A percentile compares a stretch with the other conserved stretches of the same genome.
Evolutionary conservation across 2,888 invertebrate genomes (phyloP).

Genomic region (Pristionchus arcanus): DNA sequence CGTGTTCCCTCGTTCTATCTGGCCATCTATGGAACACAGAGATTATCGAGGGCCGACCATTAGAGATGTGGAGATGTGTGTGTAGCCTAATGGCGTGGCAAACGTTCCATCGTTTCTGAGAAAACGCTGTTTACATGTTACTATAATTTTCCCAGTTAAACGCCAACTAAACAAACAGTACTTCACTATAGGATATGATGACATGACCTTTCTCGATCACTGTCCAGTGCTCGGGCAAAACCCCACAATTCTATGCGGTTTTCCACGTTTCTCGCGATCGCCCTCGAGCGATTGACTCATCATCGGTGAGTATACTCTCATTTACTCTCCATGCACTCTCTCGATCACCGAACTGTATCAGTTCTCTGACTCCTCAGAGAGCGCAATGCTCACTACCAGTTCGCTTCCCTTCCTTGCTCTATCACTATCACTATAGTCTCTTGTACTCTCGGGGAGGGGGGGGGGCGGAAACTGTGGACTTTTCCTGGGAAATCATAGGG

Average conservation of each 20-base stretch:
- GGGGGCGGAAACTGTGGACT: background rate
- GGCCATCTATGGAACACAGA: background rate
- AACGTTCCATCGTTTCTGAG: background rate
- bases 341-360: background rate
- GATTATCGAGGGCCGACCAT: background rate
- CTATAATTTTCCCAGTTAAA: too few species aligned
- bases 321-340: background rate
- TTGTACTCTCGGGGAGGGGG: background rate
- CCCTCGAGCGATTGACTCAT: constrained; percentile 29
- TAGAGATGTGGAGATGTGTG: background rate
- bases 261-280: background rate
- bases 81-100: background rate
- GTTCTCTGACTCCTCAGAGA: background rate
- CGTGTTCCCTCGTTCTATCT: background rate
- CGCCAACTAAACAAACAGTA: too few species aligned
- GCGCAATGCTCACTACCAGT: background rate
- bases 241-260: background rate
- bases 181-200: too few species aligned
- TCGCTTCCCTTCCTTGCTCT: background rate
- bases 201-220: background rate
- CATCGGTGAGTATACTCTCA: background rate
- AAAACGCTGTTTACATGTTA: background rate
- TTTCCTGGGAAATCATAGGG: background rate
- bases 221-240: background rate
- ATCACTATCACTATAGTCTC: background rate